These are phyloP conservation scores for Hoplodrina ambigua DNA, from an alignment of 2,888 invertebrate genomes.

Conservation along the genomic window DNA sequence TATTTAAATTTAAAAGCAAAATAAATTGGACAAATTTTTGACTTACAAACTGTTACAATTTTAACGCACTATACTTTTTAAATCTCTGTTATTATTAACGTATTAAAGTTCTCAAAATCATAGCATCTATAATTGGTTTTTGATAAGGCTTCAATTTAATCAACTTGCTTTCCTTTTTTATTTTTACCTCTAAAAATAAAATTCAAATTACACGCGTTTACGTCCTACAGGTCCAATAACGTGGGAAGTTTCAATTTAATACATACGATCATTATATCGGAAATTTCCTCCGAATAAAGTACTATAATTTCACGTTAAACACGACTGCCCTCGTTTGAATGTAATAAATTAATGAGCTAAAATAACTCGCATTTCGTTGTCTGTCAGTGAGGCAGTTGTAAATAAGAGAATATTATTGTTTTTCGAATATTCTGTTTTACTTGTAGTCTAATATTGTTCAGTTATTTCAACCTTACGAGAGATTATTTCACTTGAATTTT, in stretches of 20 bases:
- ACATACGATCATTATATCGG: slow-evolving; percentile 20
- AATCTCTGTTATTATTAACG: no score
- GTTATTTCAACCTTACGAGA: slow-evolving; percentile 61
- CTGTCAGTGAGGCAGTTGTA: slow-evolving; percentile 8
- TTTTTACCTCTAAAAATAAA: slow-evolving; percentile 8
- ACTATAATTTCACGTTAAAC: slow-evolving; percentile 29
- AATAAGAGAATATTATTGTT: slow-evolving; percentile 38
- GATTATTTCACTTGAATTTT: slow-evolving; percentile 70
- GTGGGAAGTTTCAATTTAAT: slow-evolving; percentile 10
- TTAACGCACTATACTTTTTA: not conserved
- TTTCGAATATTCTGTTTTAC: slow-evolving; percentile 39
- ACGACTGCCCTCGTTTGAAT: slow-evolving; percentile 11
- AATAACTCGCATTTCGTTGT: slow-evolving; percentile 20
- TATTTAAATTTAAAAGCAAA: slow-evolving; percentile 6
- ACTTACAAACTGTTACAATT: not conserved
- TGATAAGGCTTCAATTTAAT: slow-evolving; percentile 10
- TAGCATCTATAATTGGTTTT: not conserved
- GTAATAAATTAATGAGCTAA: slow-evolving; percentile 32
- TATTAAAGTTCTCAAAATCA: not conserved
- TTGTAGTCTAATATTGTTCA: slow-evolving; percentile 37
- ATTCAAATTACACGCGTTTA: slow-evolving; percentile 6
- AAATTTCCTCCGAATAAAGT: slow-evolving; percentile 19
- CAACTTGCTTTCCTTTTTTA: slow-evolving; percentile 19
- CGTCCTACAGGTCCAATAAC: slow-evolving; percentile 10
- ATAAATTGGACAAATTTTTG: not conserved